Base-by-base conservation (phyloP, 2,888 invertebrate genomes). In the Drosophila kuntzei region DNA sequence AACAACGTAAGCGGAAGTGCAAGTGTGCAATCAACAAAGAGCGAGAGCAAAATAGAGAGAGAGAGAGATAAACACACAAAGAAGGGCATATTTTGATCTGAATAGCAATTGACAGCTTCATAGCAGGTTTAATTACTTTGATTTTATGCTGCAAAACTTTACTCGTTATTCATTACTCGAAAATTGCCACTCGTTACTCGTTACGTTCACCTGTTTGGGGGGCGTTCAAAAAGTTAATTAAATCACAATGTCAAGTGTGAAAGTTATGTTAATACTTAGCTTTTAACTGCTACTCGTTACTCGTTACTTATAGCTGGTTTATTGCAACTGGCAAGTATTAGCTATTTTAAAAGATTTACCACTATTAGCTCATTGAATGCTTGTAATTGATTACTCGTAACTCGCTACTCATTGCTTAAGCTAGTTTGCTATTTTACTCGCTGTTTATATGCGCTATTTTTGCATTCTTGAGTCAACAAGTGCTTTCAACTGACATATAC, bases 1-100 rank as follows among this genome's bases (percentile, higher is more conserved):
- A 50, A 16, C 60, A 57, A 58, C 47, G 34, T 25, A 78, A 71
- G 58, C 83, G 86, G 83, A 83, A 83, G 86, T 80, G 85, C 82
- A 81, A 85, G 85, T 77, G 82, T 60, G 65, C 74, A 81, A 80
- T 74, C 65, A 57, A 44, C 34, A 37, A 16, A 50, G 53, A 50
- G 51, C 29, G 34, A 43, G 47, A 8, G 8, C n/a, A n/a, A n/a
- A n/a, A 18, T 27, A 11, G 39, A 5, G 8, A 14, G 9, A 14
- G 9, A n/a, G 6, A 16, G 20, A 11, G 46, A 47, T 41, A 5
- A 20, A 41, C 1, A 11, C 7, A 25, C n/a, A 29, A 44, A 11
- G 5, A 2, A 8, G 8, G 11, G 7, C 14, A 39, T 0, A 12
- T 11, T n/a, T 39, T 39, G 50, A 50, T 51, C 49, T 43, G 51